Conservation (phyloP, 64 coral and sea anemone genomes). For the Montipora foliosa region DNA sequence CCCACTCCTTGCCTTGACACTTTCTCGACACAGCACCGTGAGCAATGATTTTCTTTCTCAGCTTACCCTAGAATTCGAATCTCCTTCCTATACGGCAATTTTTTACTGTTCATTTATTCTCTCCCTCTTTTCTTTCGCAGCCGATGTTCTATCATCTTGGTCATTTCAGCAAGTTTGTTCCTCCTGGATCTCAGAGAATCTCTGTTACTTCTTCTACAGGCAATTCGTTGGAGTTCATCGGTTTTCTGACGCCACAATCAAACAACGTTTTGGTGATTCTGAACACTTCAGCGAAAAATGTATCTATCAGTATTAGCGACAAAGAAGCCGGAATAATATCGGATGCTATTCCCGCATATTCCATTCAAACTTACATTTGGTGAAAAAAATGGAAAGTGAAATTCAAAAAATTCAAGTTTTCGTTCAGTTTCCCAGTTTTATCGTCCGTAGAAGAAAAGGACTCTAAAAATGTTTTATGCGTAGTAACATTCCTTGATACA, state of each 20-base stretch:
- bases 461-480: too few species aligned
- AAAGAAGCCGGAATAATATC: slow-evolving; percentile 36
- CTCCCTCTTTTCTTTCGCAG: slow-evolving; percentile 37
- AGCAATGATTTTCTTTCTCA: too few species aligned
- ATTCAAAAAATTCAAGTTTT: not conserved
- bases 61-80: too few species aligned
- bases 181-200: slow-evolving; percentile 73
- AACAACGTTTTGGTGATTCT: slow-evolving; percentile 58
- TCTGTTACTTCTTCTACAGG: slow-evolving; percentile 15
- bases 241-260: slow-evolving; percentile 57
- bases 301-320: slow-evolving; percentile 35
- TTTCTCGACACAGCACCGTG: too few species aligned
- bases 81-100: not conserved
- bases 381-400: not conserved
- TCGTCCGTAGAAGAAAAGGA: too few species aligned
- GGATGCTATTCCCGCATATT: slow-evolving; percentile 49
- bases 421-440: not conserved
- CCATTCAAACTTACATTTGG: slow-evolving; percentile 89
- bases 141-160: slow-evolving; percentile 84
- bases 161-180: slow-evolving; percentile 85
- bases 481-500: too few species aligned
- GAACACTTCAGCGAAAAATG: slow-evolving; percentile 45
- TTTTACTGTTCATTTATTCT: not conserved
- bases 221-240: slow-evolving; percentile 69
- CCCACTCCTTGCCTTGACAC: too few species aligned